phyloP scores from a whole-genome alignment of 1,140 invertebrate genomes.

The Ostrea denselamellosa region DNA sequence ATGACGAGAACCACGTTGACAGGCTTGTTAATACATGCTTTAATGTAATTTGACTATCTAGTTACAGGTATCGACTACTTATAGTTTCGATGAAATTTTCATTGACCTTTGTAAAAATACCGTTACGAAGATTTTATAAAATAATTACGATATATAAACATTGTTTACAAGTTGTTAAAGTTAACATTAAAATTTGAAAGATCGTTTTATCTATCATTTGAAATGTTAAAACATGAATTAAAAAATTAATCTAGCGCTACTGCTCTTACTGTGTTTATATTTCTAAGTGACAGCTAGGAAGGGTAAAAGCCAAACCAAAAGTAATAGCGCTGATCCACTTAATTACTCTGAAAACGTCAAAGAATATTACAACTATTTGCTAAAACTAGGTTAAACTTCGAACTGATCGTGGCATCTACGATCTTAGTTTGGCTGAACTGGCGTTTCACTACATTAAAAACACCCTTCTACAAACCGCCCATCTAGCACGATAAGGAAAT shows the following conservation, averaged over 20 bases:
- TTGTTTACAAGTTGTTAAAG: no score
- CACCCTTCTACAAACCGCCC: neutral
- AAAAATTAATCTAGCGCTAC: neutral
- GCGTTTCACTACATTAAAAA: neutral
- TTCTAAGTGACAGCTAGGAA: slow-evolving; percentile 10
- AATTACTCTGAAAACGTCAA: slow-evolving; percentile 5
- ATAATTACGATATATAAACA: no score
- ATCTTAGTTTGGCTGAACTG: neutral
- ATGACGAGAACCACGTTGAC: neutral
- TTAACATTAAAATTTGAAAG: no score
- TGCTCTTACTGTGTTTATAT: slow-evolving; percentile 12
- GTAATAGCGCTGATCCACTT: neutral
- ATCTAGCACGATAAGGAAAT: neutral
- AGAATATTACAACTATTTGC: neutral
- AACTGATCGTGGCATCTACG: neutral
- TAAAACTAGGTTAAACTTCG: slow-evolving; percentile 28
- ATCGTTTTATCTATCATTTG: no score
- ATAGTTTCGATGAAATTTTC: no score
- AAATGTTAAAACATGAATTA: no score
- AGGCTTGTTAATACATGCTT: slow-evolving; percentile 4
- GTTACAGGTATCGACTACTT: neutral
- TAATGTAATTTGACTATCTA: slow-evolving; percentile 5
- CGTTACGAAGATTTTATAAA: no score
- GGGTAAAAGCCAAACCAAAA: neutral
- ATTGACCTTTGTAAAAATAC: no score